Evolutionary conservation across 1,140 invertebrate genomes (phyloP).

Genomic region (Aphelenchoides fujianensis): DNA sequence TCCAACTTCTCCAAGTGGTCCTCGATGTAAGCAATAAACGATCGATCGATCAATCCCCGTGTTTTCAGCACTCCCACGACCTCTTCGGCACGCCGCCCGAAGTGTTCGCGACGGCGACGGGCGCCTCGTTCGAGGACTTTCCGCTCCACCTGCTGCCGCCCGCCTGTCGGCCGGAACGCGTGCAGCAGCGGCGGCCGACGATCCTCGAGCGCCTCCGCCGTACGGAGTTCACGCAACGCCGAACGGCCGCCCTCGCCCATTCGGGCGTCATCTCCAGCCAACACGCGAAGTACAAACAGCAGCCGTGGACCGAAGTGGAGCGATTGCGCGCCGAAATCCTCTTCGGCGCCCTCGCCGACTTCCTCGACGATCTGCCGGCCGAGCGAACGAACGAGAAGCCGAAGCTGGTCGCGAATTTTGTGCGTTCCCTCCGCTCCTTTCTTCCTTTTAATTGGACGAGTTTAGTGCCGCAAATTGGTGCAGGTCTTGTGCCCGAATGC

Average conservation of each 20-base stretch:
- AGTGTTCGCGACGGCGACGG: neutral
- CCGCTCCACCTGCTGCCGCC: neutral
- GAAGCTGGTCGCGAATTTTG: too few species aligned
- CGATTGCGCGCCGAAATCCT: neutral
- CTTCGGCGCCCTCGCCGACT: too few species aligned
- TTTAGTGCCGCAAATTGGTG: neutral
- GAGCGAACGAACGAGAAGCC: too few species aligned
- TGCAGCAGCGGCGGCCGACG: neutral
- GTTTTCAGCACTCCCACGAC: constrained; percentile 10
- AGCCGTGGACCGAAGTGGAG: constrained; percentile 7
- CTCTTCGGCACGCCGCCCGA: constrained; percentile 2
- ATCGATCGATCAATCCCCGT: neutral
- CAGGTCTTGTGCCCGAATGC: neutral
- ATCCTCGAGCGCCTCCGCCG: neutral
- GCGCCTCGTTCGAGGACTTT: neutral
- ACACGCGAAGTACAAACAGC: constrained; percentile 9
- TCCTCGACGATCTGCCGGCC: too few species aligned
- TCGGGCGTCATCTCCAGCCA: constrained; percentile 11
- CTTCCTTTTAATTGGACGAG: too few species aligned
- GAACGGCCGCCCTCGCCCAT: constrained; percentile 16
- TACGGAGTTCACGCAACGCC: neutral
- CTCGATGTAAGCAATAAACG: too few species aligned
- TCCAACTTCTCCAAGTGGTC: too few species aligned
- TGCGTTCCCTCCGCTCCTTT: too few species aligned
- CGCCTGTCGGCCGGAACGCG: neutral